Evolutionary conservation across 2,888 invertebrate species (phyloP).

Genomic region (Hypselothyrea guttata): DNA sequence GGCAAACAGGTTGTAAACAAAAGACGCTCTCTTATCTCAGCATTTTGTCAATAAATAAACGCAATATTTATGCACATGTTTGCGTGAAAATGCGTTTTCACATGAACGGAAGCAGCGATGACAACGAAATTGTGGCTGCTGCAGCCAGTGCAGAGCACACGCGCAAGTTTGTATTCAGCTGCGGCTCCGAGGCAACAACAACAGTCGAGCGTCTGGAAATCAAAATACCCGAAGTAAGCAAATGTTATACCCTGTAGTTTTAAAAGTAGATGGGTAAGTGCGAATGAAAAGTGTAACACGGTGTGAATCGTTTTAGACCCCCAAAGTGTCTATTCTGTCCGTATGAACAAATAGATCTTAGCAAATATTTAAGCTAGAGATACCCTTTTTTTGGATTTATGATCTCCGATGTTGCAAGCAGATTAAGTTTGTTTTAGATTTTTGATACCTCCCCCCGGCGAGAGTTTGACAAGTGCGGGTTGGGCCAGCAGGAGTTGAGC

Average conservation of each 20-base stretch:
- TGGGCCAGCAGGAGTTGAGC: too few relatives aligned
- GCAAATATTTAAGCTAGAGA: not conserved
- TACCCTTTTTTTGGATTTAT: too few relatives aligned
- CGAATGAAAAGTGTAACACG: too few relatives aligned
- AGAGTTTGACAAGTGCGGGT: too few relatives aligned
- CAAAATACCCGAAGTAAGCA: constrained; percentile 88
- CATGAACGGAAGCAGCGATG: constrained; percentile 84
- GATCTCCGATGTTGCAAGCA: too few relatives aligned
- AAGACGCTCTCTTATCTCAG: constrained; percentile 1
- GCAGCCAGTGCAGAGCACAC: constrained; percentile 85
- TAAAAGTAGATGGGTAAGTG: too few relatives aligned
- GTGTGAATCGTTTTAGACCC: too few relatives aligned
- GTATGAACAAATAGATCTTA: too few relatives aligned
- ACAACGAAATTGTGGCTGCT: constrained; percentile 52
- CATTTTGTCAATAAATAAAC: constrained; percentile 14
- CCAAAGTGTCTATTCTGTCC: too few relatives aligned
- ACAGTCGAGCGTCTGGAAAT: constrained; percentile 86
- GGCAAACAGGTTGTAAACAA: constrained; percentile 68
- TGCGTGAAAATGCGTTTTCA: constrained; percentile 80
- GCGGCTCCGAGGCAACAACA: constrained; percentile 65
- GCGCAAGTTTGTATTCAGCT: constrained; percentile 91
- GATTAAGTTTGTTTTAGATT: too few relatives aligned
- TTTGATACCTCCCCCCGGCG: too few relatives aligned
- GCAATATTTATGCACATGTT: constrained; percentile 21
- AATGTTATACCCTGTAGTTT: too few relatives aligned